Evolutionary conservation across 2,113 vertebrate genomes (phyloP).

Genomic region (Psammodynastes pulverulentus): DNA sequence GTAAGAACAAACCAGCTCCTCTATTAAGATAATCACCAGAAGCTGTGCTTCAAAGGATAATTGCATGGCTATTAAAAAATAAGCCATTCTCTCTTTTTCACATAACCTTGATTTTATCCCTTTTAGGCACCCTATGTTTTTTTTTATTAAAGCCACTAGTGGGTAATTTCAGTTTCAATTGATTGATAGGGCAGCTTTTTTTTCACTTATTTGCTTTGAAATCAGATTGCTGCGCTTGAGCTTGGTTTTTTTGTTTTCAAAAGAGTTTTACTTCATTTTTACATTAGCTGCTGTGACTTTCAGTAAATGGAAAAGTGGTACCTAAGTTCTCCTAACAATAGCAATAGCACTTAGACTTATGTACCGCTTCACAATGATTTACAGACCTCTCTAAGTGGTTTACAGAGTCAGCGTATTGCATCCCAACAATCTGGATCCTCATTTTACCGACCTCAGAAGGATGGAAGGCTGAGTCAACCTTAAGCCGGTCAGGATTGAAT

Average conservation of each 20-base stretch:
- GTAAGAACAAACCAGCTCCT: not conserved
- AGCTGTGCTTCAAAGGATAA: not conserved
- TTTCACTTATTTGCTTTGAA: not conserved
- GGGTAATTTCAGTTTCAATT: not conserved
- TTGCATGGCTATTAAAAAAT: not conserved
- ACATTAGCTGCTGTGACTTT: not conserved
- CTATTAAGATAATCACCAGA: not conserved
- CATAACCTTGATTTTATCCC: not conserved
- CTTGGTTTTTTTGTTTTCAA: not conserved
- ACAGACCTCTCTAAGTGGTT: not conserved
- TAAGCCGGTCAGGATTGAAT: not conserved
- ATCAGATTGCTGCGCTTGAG: not conserved
- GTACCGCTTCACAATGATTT: not conserved
- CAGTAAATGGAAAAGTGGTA: not conserved
- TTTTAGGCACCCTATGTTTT: not conserved
- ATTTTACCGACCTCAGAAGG: not conserved
- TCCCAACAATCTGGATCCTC: not conserved
- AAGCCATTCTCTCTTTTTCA: not conserved
- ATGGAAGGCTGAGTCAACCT: not conserved
- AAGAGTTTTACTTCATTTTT: not conserved
- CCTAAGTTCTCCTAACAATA: not conserved
- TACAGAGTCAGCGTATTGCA: not conserved
- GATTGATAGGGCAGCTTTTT: not conserved
- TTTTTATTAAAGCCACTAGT: not conserved
- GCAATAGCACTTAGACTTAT: not conserved